phyloP scores from a whole-genome alignment of 2,113 vertebrate species.

The Notiomystis cincta region DNA sequence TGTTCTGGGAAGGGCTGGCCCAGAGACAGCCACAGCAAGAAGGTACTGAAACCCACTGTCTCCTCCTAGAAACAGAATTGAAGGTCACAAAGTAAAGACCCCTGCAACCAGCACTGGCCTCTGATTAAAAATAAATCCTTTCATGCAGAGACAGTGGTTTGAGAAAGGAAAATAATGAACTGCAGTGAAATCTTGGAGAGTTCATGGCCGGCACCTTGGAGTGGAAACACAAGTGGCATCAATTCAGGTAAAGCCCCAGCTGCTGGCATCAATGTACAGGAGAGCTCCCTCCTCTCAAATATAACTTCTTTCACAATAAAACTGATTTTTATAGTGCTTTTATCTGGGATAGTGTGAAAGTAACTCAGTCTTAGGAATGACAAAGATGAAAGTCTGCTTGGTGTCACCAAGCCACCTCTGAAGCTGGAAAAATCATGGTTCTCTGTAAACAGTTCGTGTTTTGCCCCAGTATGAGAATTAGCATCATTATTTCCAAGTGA shows the following conservation, averaged over 20 bases:
- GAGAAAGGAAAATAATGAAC: slow-evolving; percentile 2
- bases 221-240: neutral
- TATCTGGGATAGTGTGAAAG: neutral
- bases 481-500: neutral
- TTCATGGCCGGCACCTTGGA: neutral
- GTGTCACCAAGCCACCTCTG: neutral
- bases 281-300: neutral
- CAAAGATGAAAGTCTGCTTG: neutral
- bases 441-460: neutral
- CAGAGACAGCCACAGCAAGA: slow-evolving; percentile 60
- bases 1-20: slow-evolving; percentile 62
- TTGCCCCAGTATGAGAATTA: neutral
- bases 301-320: neutral
- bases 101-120: slow-evolving; percentile 33
- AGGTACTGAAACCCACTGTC: slow-evolving; percentile 73
- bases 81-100: slow-evolving; percentile 60
- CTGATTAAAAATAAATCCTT: slow-evolving; percentile 65
- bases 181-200: neutral
- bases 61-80: slow-evolving; percentile 63
- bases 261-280: neutral
- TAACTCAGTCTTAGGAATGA: neutral
- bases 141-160: slow-evolving; percentile 42
- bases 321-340: neutral
- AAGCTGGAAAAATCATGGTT: neutral
- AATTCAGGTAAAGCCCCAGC: neutral